Percentiles rank a stretch among this genome's conserved stretches.
These are phyloP conservation scores for Synanceia verrucosa DNA, from an alignment of 2,797 vertebrate species.

Conservation along the genomic window DNA sequence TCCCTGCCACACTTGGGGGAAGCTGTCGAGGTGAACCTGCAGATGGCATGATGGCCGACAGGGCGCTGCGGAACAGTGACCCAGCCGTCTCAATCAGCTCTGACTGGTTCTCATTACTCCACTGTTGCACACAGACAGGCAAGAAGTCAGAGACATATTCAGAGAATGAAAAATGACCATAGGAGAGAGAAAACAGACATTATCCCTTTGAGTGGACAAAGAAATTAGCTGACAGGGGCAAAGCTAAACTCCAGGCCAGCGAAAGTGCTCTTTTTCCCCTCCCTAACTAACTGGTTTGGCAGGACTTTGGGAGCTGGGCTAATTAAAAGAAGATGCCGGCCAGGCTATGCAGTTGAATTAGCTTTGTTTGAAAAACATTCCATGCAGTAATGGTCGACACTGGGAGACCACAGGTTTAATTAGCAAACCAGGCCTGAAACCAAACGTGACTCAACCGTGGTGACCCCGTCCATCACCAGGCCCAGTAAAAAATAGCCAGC, in stretches of 20 bases:
- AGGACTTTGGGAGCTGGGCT: conserved; percentile 62
- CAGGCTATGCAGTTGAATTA: conserved; percentile 79
- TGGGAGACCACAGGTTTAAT: conserved; percentile 84
- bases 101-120: conserved; percentile 94
- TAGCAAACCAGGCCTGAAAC: conserved; percentile 83
- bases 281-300: conserved; percentile 77
- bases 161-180: conserved; percentile 39
- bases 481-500: conserved; percentile 82
- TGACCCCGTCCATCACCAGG: conserved; percentile 78
- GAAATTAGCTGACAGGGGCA: conserved; percentile 73
- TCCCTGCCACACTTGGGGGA: conserved; percentile 90
- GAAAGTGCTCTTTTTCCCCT: conserved; percentile 52
- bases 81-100: conserved; percentile 91
- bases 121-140: conserved; percentile 79
- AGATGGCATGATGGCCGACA: conserved; percentile 88
- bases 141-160: conserved; percentile 32
- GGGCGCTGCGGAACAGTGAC: conserved; percentile 84
- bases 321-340: conserved; percentile 84
- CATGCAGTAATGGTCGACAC: conserved; percentile 83
- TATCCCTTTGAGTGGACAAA: conserved; percentile 61
- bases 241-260: conserved; percentile 67
- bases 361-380: conserved; percentile 84
- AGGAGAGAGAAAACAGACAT: conserved; percentile 67
- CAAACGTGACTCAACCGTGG: conserved; percentile 82
- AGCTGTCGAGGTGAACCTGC: conserved; percentile 91